Percentiles rank a stretch among this genome's conserved stretches.
Evolutionary conservation across 2,113 vertebrate genomes (phyloP).

Genomic region (Chascanopsetta lugubris): DNA sequence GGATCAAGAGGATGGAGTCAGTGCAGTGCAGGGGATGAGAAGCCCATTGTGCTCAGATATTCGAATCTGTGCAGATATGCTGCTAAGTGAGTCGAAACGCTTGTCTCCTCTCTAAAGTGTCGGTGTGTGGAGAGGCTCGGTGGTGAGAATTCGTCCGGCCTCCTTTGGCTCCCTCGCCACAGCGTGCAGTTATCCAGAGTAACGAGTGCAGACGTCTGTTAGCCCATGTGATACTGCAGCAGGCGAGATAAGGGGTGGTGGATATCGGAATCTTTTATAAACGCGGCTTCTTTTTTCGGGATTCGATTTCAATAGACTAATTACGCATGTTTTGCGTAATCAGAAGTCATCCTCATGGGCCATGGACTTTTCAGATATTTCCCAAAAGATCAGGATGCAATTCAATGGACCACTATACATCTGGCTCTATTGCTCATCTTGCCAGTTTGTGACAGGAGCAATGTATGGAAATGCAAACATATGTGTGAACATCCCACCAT

Average conservation of each 20-base stretch:
- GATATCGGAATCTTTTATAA: conserved; percentile 25
- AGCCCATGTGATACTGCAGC: conserved; percentile 40
- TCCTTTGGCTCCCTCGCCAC: conserved; percentile 49
- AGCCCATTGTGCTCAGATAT: conserved; percentile 41
- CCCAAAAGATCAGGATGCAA: background rate
- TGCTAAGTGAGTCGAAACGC: conserved; percentile 49
- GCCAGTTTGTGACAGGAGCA: background rate
- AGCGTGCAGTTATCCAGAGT: conserved; percentile 65
- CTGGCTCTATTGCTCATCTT: background rate
- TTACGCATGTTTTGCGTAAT: conserved; percentile 44
- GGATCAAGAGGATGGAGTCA: conserved; percentile 35
- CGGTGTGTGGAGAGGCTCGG: conserved; percentile 48
- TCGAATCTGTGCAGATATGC: conserved; percentile 43
- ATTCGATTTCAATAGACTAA: conserved; percentile 61
- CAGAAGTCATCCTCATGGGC: conserved; percentile 19
- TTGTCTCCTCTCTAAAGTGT: conserved; percentile 53
- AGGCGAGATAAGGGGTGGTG: conserved; percentile 17
- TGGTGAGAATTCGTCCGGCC: conserved; percentile 53
- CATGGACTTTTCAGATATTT: conserved; percentile 11
- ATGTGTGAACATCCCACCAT: conserved; percentile 5
- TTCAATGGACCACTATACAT: background rate
- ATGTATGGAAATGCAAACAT: background rate
- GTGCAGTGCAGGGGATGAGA: conserved; percentile 36
- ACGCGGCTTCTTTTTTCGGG: conserved; percentile 23
- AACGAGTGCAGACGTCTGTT: conserved; percentile 32